These are phyloP conservation scores for Megathymus violae DNA, from an alignment of 1,140 invertebrate species.

Conservation along the genomic window DNA sequence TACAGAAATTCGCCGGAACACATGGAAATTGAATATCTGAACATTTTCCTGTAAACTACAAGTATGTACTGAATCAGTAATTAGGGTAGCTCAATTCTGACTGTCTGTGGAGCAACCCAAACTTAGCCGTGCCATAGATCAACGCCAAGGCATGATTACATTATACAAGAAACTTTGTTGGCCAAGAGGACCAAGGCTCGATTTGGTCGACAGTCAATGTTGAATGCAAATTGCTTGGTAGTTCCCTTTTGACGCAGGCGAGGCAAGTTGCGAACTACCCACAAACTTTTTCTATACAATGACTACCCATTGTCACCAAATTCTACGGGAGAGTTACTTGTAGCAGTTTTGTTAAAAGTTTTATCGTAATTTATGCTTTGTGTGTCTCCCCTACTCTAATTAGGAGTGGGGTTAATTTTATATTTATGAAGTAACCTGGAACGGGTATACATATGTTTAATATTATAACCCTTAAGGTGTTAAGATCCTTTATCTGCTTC, in stretches of 20 bases:
- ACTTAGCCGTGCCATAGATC: constrained; percentile 14
- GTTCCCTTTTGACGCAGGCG: constrained; percentile 20
- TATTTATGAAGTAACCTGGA: too few relatives aligned
- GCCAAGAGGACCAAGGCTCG: constrained; percentile 6
- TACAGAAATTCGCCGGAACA: too few relatives aligned
- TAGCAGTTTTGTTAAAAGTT: constrained; percentile 7
- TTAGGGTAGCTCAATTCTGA: neutral
- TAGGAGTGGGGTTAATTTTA: neutral
- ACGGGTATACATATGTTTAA: too few relatives aligned
- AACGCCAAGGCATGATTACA: constrained; percentile 9
- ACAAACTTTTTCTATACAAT: constrained; percentile 30
- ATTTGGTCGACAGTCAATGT: constrained; percentile 23
- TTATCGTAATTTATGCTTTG: constrained; percentile 6
- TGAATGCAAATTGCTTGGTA: constrained; percentile 32
- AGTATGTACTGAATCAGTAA: too few relatives aligned
- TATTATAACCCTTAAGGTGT: too few relatives aligned
- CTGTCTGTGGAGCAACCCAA: neutral
- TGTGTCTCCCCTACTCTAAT: neutral
- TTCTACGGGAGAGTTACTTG: neutral
- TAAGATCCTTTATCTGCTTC: too few relatives aligned
- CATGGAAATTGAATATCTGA: too few relatives aligned
- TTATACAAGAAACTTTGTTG: constrained; percentile 21
- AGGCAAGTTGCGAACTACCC: constrained; percentile 14
- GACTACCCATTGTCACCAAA: constrained; percentile 18
- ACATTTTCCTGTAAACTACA: too few relatives aligned